Base-by-base conservation (phyloP, 2,888 invertebrate genomes). In the Loripinus fragilis region DNA sequence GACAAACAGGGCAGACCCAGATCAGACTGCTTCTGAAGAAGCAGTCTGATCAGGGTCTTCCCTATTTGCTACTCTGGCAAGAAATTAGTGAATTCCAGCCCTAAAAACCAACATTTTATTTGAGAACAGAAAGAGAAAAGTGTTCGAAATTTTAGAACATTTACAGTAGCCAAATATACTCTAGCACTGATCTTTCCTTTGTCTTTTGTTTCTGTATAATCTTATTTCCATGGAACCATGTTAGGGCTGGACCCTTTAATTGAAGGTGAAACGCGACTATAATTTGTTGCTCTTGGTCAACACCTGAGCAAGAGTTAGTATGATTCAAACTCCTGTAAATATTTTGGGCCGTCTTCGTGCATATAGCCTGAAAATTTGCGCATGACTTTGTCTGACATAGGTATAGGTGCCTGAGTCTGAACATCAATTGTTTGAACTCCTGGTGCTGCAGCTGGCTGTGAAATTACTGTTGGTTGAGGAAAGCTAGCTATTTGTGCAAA, bases 211-310 rank as follows among this genome's bases (percentile, higher is more conserved):
- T 38, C 38, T 38, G 38, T 12, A 38, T 38, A 8, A 12, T 38
- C 38, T 12, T 38, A 10, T 10, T 3, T n/a, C n/a, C n/a, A 5
- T 25, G 33, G 48, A 74, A 74, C 74, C 78, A 78, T 12, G 8
- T 33, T 17, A 74, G 41, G 8, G 74, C 78, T 28, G 78, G 78
- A 0, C 78, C 74, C 7, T 78, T 30, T 7, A 78, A 66, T 23
- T 74, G 78, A 2, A 74, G 41, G 28, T 78, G 74, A 25, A 78
- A 78, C 0, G 74, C 71, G 2, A 74, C 78, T 10, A 74, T 33
- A n/a, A 38, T 25, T 3, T 60, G 41, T 10, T 38, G 69, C 17
- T 50, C 30, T 30, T 48, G 45, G 45, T 72, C 66, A 10, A 72
- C n/a, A 25, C 67, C 52, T 0, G 38, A 55, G n/a, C n/a, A 15